Conservation (phyloP, 2,113 vertebrate genomes). For the Rhinoderma darwinii region DNA sequence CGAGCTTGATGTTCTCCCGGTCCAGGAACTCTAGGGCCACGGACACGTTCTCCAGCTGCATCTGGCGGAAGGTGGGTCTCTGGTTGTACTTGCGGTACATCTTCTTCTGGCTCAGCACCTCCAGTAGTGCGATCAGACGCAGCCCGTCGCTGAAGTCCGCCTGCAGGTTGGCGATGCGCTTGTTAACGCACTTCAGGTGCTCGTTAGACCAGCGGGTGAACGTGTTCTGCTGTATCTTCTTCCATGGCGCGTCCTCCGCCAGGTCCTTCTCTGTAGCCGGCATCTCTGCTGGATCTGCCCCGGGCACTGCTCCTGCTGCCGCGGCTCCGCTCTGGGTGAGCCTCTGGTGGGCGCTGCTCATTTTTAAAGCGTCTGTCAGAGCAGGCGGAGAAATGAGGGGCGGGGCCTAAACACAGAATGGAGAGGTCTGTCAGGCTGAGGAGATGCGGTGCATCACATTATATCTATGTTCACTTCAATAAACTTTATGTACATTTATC, state of each 20-base stretch:
- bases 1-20: conserved; percentile 84
- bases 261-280: conserved; percentile 86
- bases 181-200: conserved; percentile 85
- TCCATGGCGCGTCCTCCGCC: conserved; percentile 85
- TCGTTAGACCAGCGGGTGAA: conserved; percentile 87
- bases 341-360: conserved; percentile 82
- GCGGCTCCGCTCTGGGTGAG: conserved; percentile 69
- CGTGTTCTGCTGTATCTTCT: conserved; percentile 86
- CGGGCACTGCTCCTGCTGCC: background rate
- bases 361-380: conserved; percentile 67
- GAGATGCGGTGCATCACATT: background rate
- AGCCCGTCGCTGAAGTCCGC: conserved; percentile 83
- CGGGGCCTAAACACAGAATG: conserved; percentile 49
- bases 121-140: conserved; percentile 83
- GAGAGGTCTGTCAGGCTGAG: background rate
- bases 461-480: no score
- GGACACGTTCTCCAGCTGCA: conserved; percentile 89
- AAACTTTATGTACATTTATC: background rate
- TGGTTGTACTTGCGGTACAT: conserved; percentile 87
- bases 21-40: conserved; percentile 87
- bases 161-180: conserved; percentile 81
- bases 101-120: conserved; percentile 88
- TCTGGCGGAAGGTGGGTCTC: conserved; percentile 86
- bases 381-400: conserved; percentile 50
- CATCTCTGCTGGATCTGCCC: conserved; percentile 77